phyloP scores from a whole-genome alignment of 2,888 invertebrate species.

The Teleiodes luculella region DNA sequence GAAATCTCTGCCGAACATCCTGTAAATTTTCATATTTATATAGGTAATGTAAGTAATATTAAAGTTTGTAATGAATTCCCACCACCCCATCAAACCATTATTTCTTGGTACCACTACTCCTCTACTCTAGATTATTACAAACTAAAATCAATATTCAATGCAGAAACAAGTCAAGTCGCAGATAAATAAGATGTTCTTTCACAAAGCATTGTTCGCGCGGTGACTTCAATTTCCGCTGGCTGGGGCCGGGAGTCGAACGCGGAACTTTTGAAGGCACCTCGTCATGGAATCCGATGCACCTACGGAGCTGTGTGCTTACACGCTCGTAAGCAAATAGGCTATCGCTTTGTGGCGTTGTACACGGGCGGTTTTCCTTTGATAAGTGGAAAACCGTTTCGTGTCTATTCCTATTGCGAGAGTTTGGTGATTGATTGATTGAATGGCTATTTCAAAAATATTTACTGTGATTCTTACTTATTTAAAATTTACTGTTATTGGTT shows the following conservation, averaged over 20 bases:
- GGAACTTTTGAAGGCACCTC: constrained; percentile 65
- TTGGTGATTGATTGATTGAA: too few species aligned
- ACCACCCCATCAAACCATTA: too few species aligned
- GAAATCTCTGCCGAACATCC: too few species aligned
- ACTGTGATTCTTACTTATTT: too few species aligned
- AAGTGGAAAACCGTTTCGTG: background rate
- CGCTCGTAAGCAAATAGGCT: constrained; percentile 62
- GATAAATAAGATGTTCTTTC: constrained; percentile 76
- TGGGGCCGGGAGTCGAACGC: constrained; percentile 48
- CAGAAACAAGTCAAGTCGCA: constrained; percentile 56
- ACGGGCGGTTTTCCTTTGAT: constrained; percentile 24
- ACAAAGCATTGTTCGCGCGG: constrained; percentile 71
- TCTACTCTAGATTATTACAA: background rate
- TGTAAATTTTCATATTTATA: too few species aligned
- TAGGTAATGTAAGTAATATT: too few species aligned
- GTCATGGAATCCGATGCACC: constrained; percentile 66
- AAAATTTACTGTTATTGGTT: too few species aligned
- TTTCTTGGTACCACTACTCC: background rate
- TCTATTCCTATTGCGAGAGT: too few species aligned
- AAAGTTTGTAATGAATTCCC: too few species aligned
- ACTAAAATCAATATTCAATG: constrained; percentile 67
- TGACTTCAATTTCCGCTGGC: constrained; percentile 77
- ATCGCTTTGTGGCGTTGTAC: constrained; percentile 38
- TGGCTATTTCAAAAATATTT: too few species aligned
- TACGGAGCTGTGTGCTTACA: constrained; percentile 57